Percentiles rank a stretch among this genome's conserved stretches.
These are phyloP conservation scores for Leptocoma aspasia DNA, from an alignment of 2,113 vertebrate genomes.

Conservation along the genomic window DNA sequence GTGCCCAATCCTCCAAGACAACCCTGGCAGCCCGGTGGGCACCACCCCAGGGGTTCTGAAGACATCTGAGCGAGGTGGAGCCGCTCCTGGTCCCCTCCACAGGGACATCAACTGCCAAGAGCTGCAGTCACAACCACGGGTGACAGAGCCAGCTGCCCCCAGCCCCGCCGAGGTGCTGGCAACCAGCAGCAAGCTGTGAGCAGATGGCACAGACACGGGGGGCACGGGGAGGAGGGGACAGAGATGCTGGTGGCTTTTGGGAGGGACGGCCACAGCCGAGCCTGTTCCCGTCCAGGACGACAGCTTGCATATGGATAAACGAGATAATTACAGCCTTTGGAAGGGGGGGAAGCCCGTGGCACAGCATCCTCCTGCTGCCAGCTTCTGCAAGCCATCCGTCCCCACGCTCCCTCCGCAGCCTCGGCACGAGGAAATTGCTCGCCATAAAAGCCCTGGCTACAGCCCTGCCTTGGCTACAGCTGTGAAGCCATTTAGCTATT, in stretches of 20 bases:
- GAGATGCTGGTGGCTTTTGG: neutral
- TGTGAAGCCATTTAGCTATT: constrained; percentile 17
- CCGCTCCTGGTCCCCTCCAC: neutral
- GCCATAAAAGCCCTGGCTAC: neutral
- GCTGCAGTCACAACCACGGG: neutral
- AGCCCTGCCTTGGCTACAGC: neutral
- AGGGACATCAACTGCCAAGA: rapidly evolving
- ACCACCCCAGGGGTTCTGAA: rapidly evolving
- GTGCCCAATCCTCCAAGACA: neutral
- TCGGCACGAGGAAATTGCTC: neutral
- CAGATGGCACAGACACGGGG: constrained; percentile 8
- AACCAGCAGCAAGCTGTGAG: neutral
- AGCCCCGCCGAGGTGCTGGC: neutral
- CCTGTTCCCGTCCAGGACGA: neutral
- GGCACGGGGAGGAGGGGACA: neutral
- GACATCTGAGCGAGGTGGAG: neutral
- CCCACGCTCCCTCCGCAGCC: neutral
- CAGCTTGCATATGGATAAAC: constrained; percentile 47
- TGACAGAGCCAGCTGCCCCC: neutral
- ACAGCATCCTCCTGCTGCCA: constrained; percentile 12
- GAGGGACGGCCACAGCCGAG: neutral
- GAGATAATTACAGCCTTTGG: constrained; percentile 8
- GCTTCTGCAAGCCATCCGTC: neutral
- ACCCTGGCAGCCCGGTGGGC: neutral
- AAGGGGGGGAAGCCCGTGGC: neutral